Conservation (phyloP, 2,113 vertebrate species). For the Helogale parvula region DNA sequence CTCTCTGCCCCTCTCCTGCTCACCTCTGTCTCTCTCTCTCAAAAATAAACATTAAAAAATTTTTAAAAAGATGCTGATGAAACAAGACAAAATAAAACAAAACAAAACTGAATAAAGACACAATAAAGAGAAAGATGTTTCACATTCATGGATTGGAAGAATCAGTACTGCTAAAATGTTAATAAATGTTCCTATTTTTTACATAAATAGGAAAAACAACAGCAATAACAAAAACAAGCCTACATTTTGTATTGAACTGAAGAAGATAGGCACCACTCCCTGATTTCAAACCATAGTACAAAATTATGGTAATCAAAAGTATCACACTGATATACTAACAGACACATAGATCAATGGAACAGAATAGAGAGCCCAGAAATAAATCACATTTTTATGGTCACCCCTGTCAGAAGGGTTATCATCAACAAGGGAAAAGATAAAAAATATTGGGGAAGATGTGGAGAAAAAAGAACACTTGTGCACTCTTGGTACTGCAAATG, state of each 20-base stretch:
- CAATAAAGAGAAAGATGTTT: neutral
- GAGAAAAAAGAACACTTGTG: too few relatives aligned
- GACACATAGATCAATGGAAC: neutral
- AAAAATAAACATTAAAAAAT: too few relatives aligned
- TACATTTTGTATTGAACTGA: neutral
- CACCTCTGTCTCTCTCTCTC: too few relatives aligned
- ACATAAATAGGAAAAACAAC: neutral
- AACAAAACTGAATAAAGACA: neutral
- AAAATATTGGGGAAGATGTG: too few relatives aligned
- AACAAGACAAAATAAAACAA: neutral
- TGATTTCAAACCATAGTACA: neutral
- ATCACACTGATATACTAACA: neutral
- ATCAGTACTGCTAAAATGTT: too few relatives aligned
- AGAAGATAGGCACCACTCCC: neutral
- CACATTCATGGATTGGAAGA: neutral
- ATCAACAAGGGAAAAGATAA: too few relatives aligned
- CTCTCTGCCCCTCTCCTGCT: too few relatives aligned
- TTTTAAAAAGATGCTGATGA: neutral
- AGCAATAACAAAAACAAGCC: neutral
- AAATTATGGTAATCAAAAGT: neutral
- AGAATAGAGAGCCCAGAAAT: neutral
- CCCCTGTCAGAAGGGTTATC: too few relatives aligned
- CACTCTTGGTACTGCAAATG: too few relatives aligned
- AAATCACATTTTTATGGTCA: neutral
- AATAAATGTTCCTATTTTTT: neutral